Conservation (phyloP, 2,888 invertebrate genomes). For the Serrognathus titanus region DNA sequence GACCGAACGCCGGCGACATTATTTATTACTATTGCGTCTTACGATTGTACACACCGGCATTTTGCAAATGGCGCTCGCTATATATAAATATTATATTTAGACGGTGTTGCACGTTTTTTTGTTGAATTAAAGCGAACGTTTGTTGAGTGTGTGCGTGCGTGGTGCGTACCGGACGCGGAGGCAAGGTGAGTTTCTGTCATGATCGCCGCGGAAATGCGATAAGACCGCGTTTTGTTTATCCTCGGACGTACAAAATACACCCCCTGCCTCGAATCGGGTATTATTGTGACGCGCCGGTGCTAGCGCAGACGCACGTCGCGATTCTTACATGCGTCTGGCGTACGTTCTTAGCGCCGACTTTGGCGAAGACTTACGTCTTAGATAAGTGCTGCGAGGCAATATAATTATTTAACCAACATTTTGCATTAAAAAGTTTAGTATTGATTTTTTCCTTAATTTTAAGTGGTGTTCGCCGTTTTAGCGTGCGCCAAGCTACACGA, state of each 20-base stretch:
- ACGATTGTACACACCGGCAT: conserved; percentile 18
- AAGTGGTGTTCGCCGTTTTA: conserved; percentile 35
- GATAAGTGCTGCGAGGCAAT: conserved; percentile 42
- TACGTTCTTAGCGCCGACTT: conserved; percentile 37
- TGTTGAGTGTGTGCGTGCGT: conserved; percentile 6
- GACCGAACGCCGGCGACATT: neutral
- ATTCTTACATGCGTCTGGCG: conserved; percentile 30
- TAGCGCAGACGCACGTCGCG: conserved; percentile 30
- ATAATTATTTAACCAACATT: conserved; percentile 52
- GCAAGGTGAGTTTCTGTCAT: conserved; percentile 19
- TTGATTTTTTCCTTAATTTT: conserved; percentile 47
- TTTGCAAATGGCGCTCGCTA: conserved; percentile 49
- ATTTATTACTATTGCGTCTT: conserved; percentile 3
- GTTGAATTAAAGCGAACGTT: conserved; percentile 14
- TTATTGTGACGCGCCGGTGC: conserved; percentile 34
- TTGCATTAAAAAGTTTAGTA: conserved; percentile 50
- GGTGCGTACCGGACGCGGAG: neutral
- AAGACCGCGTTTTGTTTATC: conserved; percentile 37
- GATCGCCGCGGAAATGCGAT: conserved; percentile 14
- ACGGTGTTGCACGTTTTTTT: conserved; percentile 24
- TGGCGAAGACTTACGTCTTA: conserved; percentile 41
- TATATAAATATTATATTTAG: conserved; percentile 49
- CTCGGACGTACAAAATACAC: conserved; percentile 37
- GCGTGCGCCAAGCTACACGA: conserved; percentile 26
- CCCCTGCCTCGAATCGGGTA: conserved; percentile 44